A percentile compares a stretch with the other conserved stretches of the same genome.
Evolutionary conservation across 2,888 invertebrate genomes (phyloP).

Genomic region (Zygogramma bicolorata): DNA sequence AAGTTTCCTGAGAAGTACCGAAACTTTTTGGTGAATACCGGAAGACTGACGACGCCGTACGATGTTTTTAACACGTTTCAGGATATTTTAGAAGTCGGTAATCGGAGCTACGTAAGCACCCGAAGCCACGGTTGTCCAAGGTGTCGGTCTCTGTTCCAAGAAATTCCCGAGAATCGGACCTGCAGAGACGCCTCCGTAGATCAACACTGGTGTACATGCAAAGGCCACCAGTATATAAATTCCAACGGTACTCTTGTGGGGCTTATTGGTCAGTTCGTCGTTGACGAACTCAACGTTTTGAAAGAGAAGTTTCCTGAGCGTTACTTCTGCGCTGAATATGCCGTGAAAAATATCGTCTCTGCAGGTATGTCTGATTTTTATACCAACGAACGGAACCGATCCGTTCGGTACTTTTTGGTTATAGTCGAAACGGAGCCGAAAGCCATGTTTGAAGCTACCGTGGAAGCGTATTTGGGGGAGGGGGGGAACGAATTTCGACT

Average conservation of each 20-base stretch:
- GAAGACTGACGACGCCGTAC: constrained; percentile 79
- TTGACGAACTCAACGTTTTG: constrained; percentile 40
- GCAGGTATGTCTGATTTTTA: constrained; percentile 51
- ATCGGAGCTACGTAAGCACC: constrained; percentile 56
- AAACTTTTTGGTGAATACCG: constrained; percentile 74
- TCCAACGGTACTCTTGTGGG: constrained; percentile 68
- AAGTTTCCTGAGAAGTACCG: constrained; percentile 70
- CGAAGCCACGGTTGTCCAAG: constrained; percentile 71
- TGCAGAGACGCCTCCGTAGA: constrained; percentile 78
- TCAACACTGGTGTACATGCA: constrained; percentile 83
- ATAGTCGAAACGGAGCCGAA: constrained; percentile 76
- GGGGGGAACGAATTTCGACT: constrained; percentile 61
- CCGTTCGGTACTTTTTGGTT: constrained; percentile 71
- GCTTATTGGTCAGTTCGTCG: constrained; percentile 67
- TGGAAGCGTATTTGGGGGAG: constrained; percentile 63
- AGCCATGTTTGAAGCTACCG: constrained; percentile 78
- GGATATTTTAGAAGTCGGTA: constrained; percentile 72
- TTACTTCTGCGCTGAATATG: constrained; percentile 51
- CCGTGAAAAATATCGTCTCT: constrained; percentile 52
- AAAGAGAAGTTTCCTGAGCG: constrained; percentile 67
- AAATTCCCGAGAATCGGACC: constrained; percentile 72
- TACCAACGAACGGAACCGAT: constrained; percentile 48
- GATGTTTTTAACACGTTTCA: constrained; percentile 81
- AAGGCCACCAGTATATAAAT: constrained; percentile 69
- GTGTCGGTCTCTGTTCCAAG: constrained; percentile 76